Base-by-base conservation (phyloP, 2,797 vertebrate species). In the Eidolon dupreanum region DNA sequence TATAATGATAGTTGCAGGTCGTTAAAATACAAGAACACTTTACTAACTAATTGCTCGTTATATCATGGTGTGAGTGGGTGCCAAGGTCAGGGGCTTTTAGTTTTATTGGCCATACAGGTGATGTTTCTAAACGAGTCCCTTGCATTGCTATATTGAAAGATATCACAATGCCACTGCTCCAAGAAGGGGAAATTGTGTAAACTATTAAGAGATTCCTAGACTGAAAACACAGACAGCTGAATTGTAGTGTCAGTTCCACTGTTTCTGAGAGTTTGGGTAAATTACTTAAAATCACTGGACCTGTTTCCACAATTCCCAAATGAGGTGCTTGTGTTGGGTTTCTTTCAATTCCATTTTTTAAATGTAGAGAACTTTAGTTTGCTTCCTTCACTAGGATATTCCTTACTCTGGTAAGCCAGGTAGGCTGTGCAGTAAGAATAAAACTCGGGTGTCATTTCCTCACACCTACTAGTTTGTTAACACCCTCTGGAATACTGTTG, bases 1-100 rank as follows among this genome's bases (percentile, higher is more conserved):
- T 87, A 70, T 68, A 92, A 84, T 95, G 94, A 87, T 68, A 88
- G 79, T 94, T 57, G 2, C 20, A 93, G 41, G 28, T 92, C 75
- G 66, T 96, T 97, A 53, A 86, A 95, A 96, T 91, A 75, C 16
- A 90, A 89, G 90, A 75, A 19, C 46, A 28, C 65, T 91, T 94
- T 74, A n/a, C 83, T 9, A 46, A 75, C 65, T 66, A 61, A 75
- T 68, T 93, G 36, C 49, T 93, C 26, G 92, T 92, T 90, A 78
- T 85, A 85, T 33, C 11, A 28, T 24, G 15, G 19, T 63, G 51
- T 85, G 92, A 77, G 74, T 43, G 46, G 71, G 41, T 71, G 68
- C n/a, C 33, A 70, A 57, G 78, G 70, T 33, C 68, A 90, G 88
- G 24, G 36, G 31, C 19, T 87, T 86, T 90, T n/a, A 36, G 41